These are phyloP conservation scores for Mohoua ochrocephala DNA, from an alignment of 2,113 vertebrate genomes.

Conservation along the genomic window DNA sequence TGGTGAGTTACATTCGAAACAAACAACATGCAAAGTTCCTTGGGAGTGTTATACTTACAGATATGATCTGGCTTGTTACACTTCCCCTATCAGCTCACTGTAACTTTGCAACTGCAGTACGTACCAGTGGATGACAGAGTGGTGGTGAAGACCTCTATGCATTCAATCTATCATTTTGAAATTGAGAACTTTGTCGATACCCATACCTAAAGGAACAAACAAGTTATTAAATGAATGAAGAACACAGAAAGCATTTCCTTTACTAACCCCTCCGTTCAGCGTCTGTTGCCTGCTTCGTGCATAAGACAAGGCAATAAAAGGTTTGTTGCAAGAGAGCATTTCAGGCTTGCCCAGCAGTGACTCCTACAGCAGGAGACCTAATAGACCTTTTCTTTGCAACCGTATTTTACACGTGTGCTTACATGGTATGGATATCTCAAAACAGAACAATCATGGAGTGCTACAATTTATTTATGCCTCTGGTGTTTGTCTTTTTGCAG, in stretches of 20 bases:
- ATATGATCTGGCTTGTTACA: neutral
- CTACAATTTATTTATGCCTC: neutral
- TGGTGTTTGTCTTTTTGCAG: neutral
- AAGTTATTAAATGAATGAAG: neutral
- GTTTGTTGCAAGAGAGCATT: neutral
- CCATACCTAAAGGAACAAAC: neutral
- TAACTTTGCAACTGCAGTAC: neutral
- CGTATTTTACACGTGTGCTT: fast-evolving
- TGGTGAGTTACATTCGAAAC: neutral
- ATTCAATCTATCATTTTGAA: neutral
- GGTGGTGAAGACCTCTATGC: neutral
- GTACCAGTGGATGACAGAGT: fast-evolving
- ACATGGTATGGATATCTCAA: neutral
- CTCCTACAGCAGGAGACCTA: neutral
- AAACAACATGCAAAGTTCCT: neutral
- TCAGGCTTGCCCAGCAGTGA: neutral
- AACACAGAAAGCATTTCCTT: neutral
- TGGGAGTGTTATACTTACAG: neutral
- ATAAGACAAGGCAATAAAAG: neutral
- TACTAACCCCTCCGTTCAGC: neutral
- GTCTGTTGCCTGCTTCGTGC: neutral
- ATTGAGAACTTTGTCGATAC: neutral
- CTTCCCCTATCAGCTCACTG: neutral
- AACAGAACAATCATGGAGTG: neutral
- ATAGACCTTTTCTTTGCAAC: neutral